phyloP scores from a whole-genome alignment of 2,113 vertebrate genomes.

The Gnathonemus echidnorhynchus region DNA sequence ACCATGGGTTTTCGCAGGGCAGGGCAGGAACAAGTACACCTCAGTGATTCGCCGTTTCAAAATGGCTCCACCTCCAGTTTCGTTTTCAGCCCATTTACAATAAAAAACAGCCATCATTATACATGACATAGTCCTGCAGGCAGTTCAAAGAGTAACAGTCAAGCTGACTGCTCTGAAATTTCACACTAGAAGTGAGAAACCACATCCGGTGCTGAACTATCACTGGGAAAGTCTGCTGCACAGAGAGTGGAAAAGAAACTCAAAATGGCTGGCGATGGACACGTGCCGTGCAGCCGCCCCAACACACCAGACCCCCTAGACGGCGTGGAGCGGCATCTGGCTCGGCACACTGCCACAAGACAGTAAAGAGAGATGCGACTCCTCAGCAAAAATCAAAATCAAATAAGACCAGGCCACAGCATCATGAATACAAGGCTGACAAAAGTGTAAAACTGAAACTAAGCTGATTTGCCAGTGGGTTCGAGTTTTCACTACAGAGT shows the following conservation, averaged over 20 bases:
- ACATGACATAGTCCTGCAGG: background rate
- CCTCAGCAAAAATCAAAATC: background rate
- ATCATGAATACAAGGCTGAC: background rate
- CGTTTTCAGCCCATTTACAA: background rate
- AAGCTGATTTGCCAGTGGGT: background rate
- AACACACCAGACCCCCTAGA: background rate
- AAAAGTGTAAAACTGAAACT: background rate
- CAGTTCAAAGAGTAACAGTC: background rate
- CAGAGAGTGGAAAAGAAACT: background rate
- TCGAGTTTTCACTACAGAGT: background rate
- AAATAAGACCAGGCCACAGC: background rate
- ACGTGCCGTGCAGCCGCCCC: background rate
- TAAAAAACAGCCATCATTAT: background rate
- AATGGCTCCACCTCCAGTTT: background rate
- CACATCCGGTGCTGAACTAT: conserved; percentile 18
- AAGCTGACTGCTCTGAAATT: conserved; percentile 10
- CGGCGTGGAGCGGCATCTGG: background rate
- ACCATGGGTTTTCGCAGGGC: background rate
- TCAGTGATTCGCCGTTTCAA: background rate
- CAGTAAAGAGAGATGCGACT: background rate
- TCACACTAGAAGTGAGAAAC: conserved; percentile 8
- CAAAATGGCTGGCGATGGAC: background rate
- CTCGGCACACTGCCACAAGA: background rate
- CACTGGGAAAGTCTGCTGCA: background rate
- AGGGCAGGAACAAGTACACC: background rate